Evolutionary conservation across 2,113 vertebrate species (phyloP).

Genomic region (Ailuropoda melanoleuca): DNA sequence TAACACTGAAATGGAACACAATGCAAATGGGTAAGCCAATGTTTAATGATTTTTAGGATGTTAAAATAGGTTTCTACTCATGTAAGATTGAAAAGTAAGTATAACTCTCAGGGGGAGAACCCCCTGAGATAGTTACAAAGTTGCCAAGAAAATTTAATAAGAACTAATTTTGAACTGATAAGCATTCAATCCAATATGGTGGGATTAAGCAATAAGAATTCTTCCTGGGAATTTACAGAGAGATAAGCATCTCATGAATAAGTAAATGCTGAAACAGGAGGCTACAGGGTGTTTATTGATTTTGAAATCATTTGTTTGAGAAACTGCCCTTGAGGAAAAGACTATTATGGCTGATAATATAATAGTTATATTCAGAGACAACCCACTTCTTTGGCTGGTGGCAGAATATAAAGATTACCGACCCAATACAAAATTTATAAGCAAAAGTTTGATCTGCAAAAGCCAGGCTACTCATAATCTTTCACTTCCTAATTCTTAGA

Average conservation of each 20-base stretch:
- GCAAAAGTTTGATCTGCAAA: constrained; percentile 38
- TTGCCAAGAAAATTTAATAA: constrained; percentile 84
- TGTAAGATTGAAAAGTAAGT: constrained; percentile 68
- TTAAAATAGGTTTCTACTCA: constrained; percentile 54
- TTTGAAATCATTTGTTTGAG: constrained; percentile 85
- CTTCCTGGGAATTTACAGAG: constrained; percentile 82
- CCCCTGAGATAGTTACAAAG: constrained; percentile 62
- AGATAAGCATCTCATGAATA: constrained; percentile 88
- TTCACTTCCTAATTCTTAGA: constrained; percentile 35
- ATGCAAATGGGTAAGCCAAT: neutral
- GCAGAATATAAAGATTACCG: constrained; percentile 74
- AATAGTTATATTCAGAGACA: constrained; percentile 81
- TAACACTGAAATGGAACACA: neutral
- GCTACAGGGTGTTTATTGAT: constrained; percentile 85
- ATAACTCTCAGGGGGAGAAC: constrained; percentile 46
- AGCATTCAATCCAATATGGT: constrained; percentile 83
- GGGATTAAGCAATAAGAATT: constrained; percentile 83
- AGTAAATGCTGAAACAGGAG: constrained; percentile 82
- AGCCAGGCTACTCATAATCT: neutral
- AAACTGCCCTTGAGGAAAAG: constrained; percentile 83
- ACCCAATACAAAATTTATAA: constrained; percentile 43
- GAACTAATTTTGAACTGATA: constrained; percentile 86
- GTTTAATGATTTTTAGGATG: constrained; percentile 38
- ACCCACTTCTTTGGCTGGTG: constrained; percentile 80
- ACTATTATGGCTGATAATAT: constrained; percentile 85